Evolutionary conservation across 2,113 vertebrate species (phyloP).

Genomic region (Riparia riparia): DNA sequence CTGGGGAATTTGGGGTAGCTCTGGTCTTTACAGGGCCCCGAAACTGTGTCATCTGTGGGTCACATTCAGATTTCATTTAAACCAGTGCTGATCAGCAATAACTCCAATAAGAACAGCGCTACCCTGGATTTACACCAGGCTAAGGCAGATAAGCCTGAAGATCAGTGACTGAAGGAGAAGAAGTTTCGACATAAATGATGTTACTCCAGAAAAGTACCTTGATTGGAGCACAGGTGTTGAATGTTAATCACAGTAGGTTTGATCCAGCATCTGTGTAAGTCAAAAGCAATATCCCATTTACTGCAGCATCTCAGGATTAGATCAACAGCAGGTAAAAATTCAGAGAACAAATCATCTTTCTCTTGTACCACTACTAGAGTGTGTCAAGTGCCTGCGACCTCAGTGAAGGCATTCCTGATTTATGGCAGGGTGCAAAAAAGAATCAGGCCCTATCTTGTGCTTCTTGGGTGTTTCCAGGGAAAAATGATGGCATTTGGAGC

Average conservation of each 20-base stretch:
- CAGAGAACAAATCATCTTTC: not conserved
- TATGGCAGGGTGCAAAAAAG: not conserved
- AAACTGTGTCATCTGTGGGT: not conserved
- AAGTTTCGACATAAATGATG: slow-evolving; percentile 50
- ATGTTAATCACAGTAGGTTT: slow-evolving; percentile 48
- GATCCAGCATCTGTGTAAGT: slow-evolving; percentile 25
- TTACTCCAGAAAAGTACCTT: slow-evolving; percentile 54
- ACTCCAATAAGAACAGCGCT: slow-evolving; percentile 37
- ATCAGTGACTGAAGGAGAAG: slow-evolving; percentile 47
- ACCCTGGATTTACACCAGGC: slow-evolving; percentile 44
- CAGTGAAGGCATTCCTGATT: not conserved
- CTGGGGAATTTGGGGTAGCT: not conserved
- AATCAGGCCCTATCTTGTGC: not conserved
- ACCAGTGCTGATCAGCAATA: slow-evolving; percentile 43
- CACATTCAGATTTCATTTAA: slow-evolving; percentile 42
- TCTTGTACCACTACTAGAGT: not conserved
- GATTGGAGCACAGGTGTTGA: slow-evolving; percentile 43
- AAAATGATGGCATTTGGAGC: not conserved
- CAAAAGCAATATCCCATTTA: slow-evolving; percentile 44
- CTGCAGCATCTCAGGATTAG: slow-evolving; percentile 24
- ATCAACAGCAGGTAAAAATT: slow-evolving; percentile 14
- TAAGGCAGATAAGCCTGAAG: slow-evolving; percentile 55
- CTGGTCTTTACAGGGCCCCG: not conserved
- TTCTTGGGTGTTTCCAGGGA: not conserved
- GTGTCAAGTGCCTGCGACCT: not conserved